phyloP scores from a whole-genome alignment of 2,888 invertebrate species.

The Melanargia galathea region DNA sequence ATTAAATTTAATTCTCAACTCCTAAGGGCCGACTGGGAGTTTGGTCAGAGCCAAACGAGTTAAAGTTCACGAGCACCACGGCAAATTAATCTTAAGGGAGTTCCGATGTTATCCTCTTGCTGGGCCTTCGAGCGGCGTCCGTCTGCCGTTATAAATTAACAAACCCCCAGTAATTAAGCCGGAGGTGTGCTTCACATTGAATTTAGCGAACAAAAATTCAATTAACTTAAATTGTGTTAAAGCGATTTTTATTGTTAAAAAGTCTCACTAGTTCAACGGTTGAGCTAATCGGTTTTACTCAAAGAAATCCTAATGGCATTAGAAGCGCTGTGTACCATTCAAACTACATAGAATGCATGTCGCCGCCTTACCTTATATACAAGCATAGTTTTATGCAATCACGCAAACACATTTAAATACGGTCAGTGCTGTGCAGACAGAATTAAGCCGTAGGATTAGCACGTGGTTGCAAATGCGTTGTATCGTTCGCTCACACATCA shows the following conservation, averaged over 20 bases:
- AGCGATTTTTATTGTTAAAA: conserved; percentile 49
- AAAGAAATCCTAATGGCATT: too few species aligned
- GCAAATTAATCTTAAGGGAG: conserved; percentile 82
- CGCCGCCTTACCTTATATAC: too few species aligned
- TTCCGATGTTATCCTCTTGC: conserved; percentile 74
- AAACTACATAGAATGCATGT: too few species aligned
- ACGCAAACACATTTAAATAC: too few species aligned
- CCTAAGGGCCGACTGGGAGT: conserved; percentile 72
- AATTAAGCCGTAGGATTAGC: too few species aligned
- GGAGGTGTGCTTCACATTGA: conserved; percentile 73
- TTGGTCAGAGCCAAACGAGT: conserved; percentile 78
- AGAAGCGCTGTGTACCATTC: too few species aligned
- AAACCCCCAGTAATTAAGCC: conserved; percentile 76
- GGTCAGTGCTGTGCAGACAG: too few species aligned
- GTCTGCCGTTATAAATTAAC: conserved; percentile 77
- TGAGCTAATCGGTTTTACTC: too few species aligned
- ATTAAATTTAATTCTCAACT: conserved; percentile 80
- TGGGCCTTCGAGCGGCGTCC: conserved; percentile 66
- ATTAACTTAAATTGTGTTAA: conserved; percentile 67
- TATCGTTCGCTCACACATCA: too few species aligned
- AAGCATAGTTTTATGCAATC: too few species aligned
- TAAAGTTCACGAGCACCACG: conserved; percentile 76
- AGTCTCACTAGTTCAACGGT: too few species aligned
- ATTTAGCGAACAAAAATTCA: conserved; percentile 76
- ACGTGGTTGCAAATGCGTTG: too few species aligned